Evolutionary conservation across 2,888 invertebrate species (phyloP).

Genomic region (Ramazzottius varieornatus): DNA sequence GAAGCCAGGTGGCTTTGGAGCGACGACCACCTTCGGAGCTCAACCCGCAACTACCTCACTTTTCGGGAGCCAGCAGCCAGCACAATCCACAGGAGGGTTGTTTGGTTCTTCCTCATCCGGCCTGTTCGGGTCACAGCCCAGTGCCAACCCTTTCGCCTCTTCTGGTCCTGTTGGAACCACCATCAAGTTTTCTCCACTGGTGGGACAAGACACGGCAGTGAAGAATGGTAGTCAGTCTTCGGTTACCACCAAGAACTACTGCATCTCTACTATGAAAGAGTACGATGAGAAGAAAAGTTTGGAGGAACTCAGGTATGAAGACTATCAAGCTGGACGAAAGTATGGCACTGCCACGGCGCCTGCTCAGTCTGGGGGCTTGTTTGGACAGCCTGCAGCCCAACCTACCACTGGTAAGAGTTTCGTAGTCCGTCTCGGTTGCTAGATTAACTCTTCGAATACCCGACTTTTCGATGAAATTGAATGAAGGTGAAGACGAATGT

Average conservation of each 20-base stretch:
- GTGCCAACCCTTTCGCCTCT: conserved; percentile 11
- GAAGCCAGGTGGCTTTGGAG: background rate
- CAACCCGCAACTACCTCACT: background rate
- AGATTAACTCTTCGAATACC: too few relatives aligned
- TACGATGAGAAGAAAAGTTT: conserved; percentile 64
- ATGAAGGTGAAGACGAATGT: too few relatives aligned
- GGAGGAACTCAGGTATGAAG: conserved; percentile 69
- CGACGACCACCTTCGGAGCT: background rate
- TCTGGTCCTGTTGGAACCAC: conserved; percentile 37
- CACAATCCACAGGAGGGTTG: background rate
- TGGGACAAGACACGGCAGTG: conserved; percentile 66
- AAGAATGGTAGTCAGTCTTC: conserved; percentile 51
- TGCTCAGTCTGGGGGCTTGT: conserved; percentile 5
- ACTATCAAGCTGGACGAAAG: conserved; percentile 68
- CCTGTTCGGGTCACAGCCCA: background rate
- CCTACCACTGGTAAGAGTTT: too few relatives aligned
- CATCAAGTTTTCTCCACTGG: conserved; percentile 42
- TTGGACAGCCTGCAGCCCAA: too few relatives aligned
- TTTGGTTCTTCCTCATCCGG: background rate
- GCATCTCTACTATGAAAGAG: conserved; percentile 95
- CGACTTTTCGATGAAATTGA: too few relatives aligned
- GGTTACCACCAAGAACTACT: conserved; percentile 76
- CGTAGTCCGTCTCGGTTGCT: too few relatives aligned
- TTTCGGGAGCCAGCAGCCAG: background rate
- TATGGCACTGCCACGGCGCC: conserved; percentile 25